Evolutionary conservation across 1,140 invertebrate genomes (phyloP).

Genomic region (Rhagoletis zephyria): DNA sequence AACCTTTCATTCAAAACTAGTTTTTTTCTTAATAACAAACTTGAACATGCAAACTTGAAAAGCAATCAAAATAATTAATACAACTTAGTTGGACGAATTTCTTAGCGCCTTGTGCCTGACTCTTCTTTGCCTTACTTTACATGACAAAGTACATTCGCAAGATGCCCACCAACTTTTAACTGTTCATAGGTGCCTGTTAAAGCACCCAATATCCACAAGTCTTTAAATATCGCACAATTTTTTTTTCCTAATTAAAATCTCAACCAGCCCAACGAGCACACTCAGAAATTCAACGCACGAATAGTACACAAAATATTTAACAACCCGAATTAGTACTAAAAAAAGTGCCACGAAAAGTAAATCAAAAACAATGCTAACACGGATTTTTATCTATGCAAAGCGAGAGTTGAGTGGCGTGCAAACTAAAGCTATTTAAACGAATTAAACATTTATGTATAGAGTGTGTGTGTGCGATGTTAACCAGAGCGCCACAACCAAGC

Average conservation of each 20-base stretch:
- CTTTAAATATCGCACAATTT: neutral
- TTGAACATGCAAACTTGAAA: no score
- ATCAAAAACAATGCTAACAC: constrained; percentile 38
- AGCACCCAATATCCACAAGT: neutral
- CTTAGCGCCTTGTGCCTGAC: no score
- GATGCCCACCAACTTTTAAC: no score
- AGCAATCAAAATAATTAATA: no score
- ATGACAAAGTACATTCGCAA: no score
- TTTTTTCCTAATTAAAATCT: constrained; percentile 32
- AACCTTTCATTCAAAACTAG: no score
- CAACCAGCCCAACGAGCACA: neutral
- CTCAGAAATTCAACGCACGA: constrained; percentile 5
- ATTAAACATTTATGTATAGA: constrained; percentile 28
- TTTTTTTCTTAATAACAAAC: no score
- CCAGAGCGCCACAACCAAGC: neutral
- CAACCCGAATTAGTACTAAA: constrained; percentile 39
- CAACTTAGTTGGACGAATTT: no score
- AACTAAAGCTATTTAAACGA: constrained; percentile 32
- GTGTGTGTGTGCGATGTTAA: neutral
- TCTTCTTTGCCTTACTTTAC: no score
- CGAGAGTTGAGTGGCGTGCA: constrained; percentile 30
- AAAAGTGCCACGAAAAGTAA: constrained; percentile 31
- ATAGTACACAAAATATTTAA: constrained; percentile 29
- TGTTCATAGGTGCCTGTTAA: no score
- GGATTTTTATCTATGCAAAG: constrained; percentile 46